These are phyloP conservation scores for Drosophila rhopaloa DNA, from an alignment of 1,140 invertebrate species.

Conservation along the genomic window DNA sequence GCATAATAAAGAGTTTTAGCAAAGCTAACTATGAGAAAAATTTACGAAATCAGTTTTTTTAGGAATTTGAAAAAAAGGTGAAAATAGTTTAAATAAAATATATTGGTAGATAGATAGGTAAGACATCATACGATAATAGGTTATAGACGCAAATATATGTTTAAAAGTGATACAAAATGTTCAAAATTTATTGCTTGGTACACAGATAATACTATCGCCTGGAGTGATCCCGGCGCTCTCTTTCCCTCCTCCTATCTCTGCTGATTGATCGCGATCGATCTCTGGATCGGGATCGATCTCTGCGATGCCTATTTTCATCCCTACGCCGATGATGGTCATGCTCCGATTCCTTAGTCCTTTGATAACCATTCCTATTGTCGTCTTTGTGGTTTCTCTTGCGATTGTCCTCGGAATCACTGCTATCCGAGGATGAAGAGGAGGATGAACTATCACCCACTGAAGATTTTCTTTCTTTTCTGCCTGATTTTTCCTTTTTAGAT, in stretches of 20 bases:
- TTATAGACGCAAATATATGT: background rate
- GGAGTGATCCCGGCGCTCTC: slow-evolving; percentile 41
- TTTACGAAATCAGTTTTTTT: too few species aligned
- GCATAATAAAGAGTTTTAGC: slow-evolving; percentile 60
- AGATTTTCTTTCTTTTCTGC: slow-evolving; percentile 25
- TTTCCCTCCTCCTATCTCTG: slow-evolving; percentile 35
- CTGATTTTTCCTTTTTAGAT: slow-evolving; percentile 32
- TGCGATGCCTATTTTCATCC: slow-evolving; percentile 31
- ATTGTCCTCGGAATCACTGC: slow-evolving; percentile 31
- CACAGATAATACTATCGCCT: slow-evolving; percentile 40
- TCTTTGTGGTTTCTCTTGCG: slow-evolving; percentile 22
- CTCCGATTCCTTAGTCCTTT: slow-evolving; percentile 35
- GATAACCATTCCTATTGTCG: slow-evolving; percentile 17
- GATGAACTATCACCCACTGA: slow-evolving; percentile 29
- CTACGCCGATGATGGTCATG: slow-evolving; percentile 27
- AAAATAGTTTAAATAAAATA: background rate
- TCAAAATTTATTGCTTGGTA: slow-evolving; percentile 30
- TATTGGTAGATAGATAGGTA: too few species aligned
- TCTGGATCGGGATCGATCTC: slow-evolving; percentile 28
- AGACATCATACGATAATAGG: too few species aligned
- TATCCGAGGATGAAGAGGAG: slow-evolving; percentile 50
- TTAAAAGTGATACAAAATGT: slow-evolving; percentile 13
- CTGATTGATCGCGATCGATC: slow-evolving; percentile 35
- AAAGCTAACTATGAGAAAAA: slow-evolving; percentile 38
- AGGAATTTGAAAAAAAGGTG: too few species aligned